Evolutionary conservation across 1,140 invertebrate species (phyloP), one percentile per base, ranked within the genome.

Genomic region (Stenopsyche tienmushanensis): DNA sequence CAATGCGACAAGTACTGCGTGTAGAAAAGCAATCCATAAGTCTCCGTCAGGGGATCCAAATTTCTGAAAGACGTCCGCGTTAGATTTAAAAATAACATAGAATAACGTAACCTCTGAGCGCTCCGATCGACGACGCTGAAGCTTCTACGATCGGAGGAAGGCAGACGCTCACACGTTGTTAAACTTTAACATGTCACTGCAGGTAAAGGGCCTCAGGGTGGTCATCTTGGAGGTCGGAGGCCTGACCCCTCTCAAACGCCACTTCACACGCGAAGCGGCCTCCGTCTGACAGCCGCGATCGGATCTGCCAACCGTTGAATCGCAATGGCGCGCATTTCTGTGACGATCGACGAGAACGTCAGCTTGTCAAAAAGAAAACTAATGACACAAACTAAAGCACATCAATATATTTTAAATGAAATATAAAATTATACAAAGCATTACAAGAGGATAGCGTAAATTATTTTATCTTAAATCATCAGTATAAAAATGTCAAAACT

Each of bases 131-230:
- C 13, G 23, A 20, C 18, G 45, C 1, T 18, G 45, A 17, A 1
- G 9, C 18, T n/a, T n/a, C n/a, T n/a, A n/a, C n/a, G n/a, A n/a
- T n/a, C n/a, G n/a, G n/a, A n/a, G n/a, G n/a, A n/a, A n/a, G n/a
- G n/a, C n/a, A n/a, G n/a, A n/a, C n/a, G n/a, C n/a, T n/a, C 86
- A 96, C 92, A 97, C 93, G 75, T 93, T 95, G 78, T 98, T 98
- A 78, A 96, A 97, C 80, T 89, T 93, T 73, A 98, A 93, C 77
- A 99, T 86, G 82, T 99, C 96, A 74, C 93, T 88, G 74, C 94
- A 96, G 2, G 88, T 93, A 77, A 98, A 98, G 25, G 93, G 92
- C 67, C 95, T 82, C 71, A 97, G 83, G 23, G 93, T 96, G 3
- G 94, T 96, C 96, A 98, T 97, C 45, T 70, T 73, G n/a, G 54